Evolutionary conservation across 2,888 invertebrate genomes (phyloP), one percentile per base, ranked within the genome.

Genomic region (Euclidia mi): DNA sequence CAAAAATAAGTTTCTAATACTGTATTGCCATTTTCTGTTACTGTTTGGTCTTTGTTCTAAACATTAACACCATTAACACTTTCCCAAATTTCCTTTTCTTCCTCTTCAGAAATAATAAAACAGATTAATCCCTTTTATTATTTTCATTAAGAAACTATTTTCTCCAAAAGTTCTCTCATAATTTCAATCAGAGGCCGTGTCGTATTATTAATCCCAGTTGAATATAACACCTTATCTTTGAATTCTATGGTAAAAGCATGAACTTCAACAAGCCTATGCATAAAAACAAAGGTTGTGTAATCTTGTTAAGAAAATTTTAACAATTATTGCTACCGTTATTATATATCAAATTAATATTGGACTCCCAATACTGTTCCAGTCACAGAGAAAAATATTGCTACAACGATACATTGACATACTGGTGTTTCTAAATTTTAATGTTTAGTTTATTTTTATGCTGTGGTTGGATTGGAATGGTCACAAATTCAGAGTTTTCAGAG

Each of bases 261-360:
- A 49, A 47, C 31, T 20, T 37, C 37, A 49, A 32, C 45, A 51
- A 38, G 25, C 32, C n/a, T 11, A 46, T 38, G 47, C 20, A 47
- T 56, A 49, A 56, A 74, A 71, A 66, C 63, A 52, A 55, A 52
- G 31, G 15, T 46, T 31, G 40, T 32, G 35, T 70, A 70, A 78
- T 76, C 76, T 77, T 65, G 63, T 77, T 72, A 71, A 56, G 71
- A 40, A 74, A 79, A 77, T 73, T 76, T 70, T 64, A 77, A 72
- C 77, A 77, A 77, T 78, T 64, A 74, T 69, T 70, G 60, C 72
- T 69, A 57, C 58, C 58, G 66, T 73, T 71, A 74, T 70, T n/a
- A n/a, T n/a, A n/a, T n/a, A n/a, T n/a, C 65, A 61, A 65, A 64
- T 56, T 56, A 65, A 62, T 43, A 74, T 64, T 45, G 61, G 48